Base-by-base conservation (phyloP, 2,888 invertebrate species). In the Caenorhabditis wallacei region DNA sequence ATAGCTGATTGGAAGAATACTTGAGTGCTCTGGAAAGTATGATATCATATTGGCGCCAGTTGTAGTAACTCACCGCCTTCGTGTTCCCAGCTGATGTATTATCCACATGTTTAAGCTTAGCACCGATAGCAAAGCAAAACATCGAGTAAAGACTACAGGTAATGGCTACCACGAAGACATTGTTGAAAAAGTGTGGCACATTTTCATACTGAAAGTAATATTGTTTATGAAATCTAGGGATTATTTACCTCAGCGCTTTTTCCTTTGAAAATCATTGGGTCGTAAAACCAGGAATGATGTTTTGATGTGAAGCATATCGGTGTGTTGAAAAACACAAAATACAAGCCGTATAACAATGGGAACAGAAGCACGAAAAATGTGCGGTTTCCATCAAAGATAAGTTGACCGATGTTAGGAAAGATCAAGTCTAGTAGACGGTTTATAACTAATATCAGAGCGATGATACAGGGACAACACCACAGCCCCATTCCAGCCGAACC, bases 181-280 rank as follows among this genome's bases (percentile, higher is more conserved):
- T 86, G 69, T 86, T 86, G 46, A 78, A 70, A 18, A 84, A 78
- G 59, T 86, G 86, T 18, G 85, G 85, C 24, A 64, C 64, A 57
- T 84, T 84, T 16, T 72, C 70, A 68, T 81, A 84, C 69, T 84
- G 51, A 10, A 81, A 46, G 43, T 16, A 24, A 1, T 13, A 43
- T n/a, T n/a, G n/a, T n/a, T n/a, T 35, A 7, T 35, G 4, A 10
- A 35, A 35, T 7, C 35, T 10, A 35, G 4, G 10, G 4, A 35
- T 30, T 7, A 2, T 20, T 22, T 22, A 18, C 40, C 59, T 18
- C 26, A n/a, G 2, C 1, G 1, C n/a, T 53, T 5, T 16, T 40
- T 22, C 48, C 57, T 24, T 18, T 30, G 68, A 35, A 72, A 22
- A 87, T 87, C 53, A 53, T 53, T 5, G 53, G 53, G 13, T 53